Evolutionary conservation across 2,113 vertebrate genomes (phyloP).

Genomic region (Chaenocephalus aceratus): DNA sequence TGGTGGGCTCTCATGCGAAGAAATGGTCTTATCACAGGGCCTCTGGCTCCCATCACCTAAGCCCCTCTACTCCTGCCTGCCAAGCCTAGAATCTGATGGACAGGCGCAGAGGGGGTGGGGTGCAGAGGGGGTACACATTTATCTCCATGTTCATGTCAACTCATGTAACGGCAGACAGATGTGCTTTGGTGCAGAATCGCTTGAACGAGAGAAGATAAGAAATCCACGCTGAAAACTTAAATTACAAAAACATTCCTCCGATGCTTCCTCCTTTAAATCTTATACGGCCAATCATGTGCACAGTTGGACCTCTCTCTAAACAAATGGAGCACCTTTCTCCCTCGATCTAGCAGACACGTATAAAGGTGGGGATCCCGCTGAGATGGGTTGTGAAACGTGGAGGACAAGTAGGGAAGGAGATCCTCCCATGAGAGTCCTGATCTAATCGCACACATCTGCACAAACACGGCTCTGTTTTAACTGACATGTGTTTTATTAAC

Average conservation of each 20-base stretch:
- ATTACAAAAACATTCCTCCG: background rate
- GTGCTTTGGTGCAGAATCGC: conserved; percentile 9
- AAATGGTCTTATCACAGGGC: conserved; percentile 72
- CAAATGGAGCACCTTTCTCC: conserved; percentile 34
- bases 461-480: conserved; percentile 71
- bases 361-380: conserved; percentile 45
- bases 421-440: conserved; percentile 60
- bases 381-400: conserved; percentile 52
- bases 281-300: background rate
- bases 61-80: conserved; percentile 65
- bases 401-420: conserved; percentile 57
- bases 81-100: conserved; percentile 63
- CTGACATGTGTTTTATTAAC: conserved; percentile 71
- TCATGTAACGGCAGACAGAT: conserved; percentile 48
- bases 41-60: conserved; percentile 76
- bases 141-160: conserved; percentile 57
- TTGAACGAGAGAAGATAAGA: background rate
- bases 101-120: conserved; percentile 33
- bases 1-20: conserved; percentile 78
- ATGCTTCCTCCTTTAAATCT: background rate
- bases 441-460: conserved; percentile 77
- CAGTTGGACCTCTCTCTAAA: conserved; percentile 20
- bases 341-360: conserved; percentile 21
- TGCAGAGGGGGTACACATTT: conserved; percentile 24
- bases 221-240: background rate